Evolutionary conservation across 2,888 invertebrate genomes (phyloP), one percentile per base, ranked within the genome.

Genomic region (Eugnorisma glareosa): DNA sequence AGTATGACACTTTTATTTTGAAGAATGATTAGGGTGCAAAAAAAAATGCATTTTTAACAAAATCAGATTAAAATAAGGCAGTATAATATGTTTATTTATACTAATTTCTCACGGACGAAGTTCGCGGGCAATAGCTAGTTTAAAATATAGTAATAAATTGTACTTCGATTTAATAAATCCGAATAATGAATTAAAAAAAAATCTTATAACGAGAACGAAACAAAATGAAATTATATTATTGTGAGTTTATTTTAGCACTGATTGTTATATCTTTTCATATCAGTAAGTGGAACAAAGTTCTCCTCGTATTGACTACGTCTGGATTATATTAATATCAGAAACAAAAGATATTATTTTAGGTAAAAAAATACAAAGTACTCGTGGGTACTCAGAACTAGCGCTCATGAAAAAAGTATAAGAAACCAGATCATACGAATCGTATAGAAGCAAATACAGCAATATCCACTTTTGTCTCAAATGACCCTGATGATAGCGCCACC

Each of bases 201-300:
- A 51, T 51, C 13, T 54, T 21, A 31, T 37, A 31, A 24, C 24
- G 28, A 37, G 37, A 37, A 45, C 10, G 43, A 66, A 24, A 66
- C 28, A 37, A 66, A 59, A 75, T 57, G 2, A 67, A 67, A 45
- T 64, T 28, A 31, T 74, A 18, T n/a, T 35, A 74, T 59, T 59
- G 45, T 18, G 57, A 28, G 45, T 67, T 67, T 75, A 59, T 76
- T 75, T 66, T 7, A 54, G 24, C 11, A 31, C 18, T 28, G 35
- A 73, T 54, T 73, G 57, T 66, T 76, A 18, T 28, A 45, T 76
- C 5, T 74, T 74, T 59, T 59, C 57, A 40, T 48, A 59, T 31
- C 11, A 45, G 15, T 72, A 31, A 45, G 21, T 24, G 6, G 45
- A 48, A 75, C 37, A 59, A 67, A 66, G 37, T n/a, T 1, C 21